Evolutionary conservation across 2,113 vertebrate genomes (phyloP).

Genomic region (Callaeas wilsoni): DNA sequence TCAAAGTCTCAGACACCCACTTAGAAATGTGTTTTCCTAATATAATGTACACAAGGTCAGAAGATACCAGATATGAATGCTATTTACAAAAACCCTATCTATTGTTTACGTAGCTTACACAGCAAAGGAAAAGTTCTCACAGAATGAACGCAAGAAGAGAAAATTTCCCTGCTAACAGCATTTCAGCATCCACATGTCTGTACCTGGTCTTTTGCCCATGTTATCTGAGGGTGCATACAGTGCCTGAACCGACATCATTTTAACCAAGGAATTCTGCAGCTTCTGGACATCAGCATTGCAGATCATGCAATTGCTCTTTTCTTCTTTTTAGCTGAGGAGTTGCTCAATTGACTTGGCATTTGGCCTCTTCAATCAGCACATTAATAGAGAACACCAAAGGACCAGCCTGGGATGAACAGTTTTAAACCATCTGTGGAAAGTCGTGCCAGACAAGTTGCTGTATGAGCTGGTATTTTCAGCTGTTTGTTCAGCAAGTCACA

Average conservation of each 20-base stretch:
- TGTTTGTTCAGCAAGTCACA: slow-evolving; percentile 81
- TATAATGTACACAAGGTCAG: too few species aligned
- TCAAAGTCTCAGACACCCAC: too few species aligned
- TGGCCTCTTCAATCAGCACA: not conserved
- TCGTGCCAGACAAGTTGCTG: not conserved
- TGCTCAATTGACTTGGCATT: not conserved
- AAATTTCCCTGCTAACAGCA: too few species aligned
- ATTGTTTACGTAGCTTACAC: too few species aligned
- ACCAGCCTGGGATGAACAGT: not conserved
- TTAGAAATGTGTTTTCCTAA: too few species aligned
- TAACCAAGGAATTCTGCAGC: not conserved
- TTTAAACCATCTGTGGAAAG: not conserved
- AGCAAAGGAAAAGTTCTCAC: too few species aligned
- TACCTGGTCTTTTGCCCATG: not conserved
- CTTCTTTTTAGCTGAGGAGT: not conserved
- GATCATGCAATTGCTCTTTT: not conserved
- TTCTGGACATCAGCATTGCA: not conserved
- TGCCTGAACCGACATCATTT: not conserved
- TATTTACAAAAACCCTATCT: too few species aligned
- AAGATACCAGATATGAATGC: too few species aligned
- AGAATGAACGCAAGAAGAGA: too few species aligned
- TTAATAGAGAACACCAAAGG: not conserved
- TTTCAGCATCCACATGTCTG: too few species aligned
- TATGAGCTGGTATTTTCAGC: slow-evolving; percentile 66
- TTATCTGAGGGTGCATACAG: not conserved